phyloP scores from a whole-genome alignment of 1,140 invertebrate genomes.

The Ylistrum balloti region DNA sequence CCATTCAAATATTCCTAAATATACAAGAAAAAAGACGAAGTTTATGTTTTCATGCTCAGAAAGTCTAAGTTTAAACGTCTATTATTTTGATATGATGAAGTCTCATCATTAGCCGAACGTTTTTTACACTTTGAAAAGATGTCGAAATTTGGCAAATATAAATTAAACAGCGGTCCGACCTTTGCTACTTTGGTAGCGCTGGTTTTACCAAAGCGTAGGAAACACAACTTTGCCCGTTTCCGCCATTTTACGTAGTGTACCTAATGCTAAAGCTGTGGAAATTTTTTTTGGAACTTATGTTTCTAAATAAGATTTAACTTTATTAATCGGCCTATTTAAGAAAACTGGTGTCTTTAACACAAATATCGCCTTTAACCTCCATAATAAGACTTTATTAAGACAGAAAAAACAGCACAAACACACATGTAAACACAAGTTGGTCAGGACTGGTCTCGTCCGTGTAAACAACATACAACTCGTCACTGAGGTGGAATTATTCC shows the following conservation, averaged over 20 bases:
- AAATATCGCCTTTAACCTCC: not conserved
- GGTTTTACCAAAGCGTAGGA: not conserved
- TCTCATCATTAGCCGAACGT: not conserved
- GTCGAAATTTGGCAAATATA: not conserved
- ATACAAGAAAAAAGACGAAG: conserved; percentile 18
- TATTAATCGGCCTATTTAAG: not conserved
- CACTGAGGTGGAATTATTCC: not conserved
- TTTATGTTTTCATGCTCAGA: conserved; percentile 34
- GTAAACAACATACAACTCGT: not conserved
- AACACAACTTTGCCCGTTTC: not conserved
- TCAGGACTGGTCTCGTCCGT: not conserved
- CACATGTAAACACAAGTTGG: not conserved
- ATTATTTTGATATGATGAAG: not conserved
- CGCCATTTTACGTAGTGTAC: conserved; percentile 25
- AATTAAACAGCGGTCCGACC: not conserved
- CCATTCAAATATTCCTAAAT: not conserved
- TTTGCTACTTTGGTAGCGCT: not conserved
- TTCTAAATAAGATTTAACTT: not conserved
- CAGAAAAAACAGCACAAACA: not conserved
- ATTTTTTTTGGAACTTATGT: not conserved
- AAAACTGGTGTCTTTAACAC: not conserved
- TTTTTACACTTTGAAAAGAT: not conserved
- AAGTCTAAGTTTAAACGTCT: not conserved
- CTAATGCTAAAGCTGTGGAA: not conserved
- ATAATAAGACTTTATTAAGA: not conserved